phyloP scores from a whole-genome alignment of 2,797 vertebrate genomes.

The Lepus townsendii region DNA sequence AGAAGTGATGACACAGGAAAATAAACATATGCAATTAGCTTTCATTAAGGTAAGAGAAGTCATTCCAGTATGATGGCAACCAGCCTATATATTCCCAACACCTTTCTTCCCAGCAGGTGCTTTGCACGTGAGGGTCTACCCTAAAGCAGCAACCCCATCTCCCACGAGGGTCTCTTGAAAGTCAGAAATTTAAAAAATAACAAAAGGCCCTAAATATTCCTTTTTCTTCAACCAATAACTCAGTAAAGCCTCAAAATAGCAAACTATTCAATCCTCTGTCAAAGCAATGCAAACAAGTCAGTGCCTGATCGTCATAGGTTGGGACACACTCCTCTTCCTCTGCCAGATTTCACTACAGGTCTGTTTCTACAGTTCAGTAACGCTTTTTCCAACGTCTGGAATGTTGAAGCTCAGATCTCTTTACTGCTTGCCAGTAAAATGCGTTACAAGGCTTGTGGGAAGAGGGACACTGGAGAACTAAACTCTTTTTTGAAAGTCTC shows the following conservation, averaged over 20 bases:
- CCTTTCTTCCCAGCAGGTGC: neutral
- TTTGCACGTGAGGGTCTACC: slow-evolving; percentile 24
- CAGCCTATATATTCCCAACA: neutral
- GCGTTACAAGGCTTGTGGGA: neutral
- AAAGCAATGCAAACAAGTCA: neutral
- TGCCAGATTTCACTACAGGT: slow-evolving; percentile 5
- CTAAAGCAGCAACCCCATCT: neutral
- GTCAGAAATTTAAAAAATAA: neutral
- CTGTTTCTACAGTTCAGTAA: slow-evolving; percentile 18
- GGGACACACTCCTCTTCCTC: neutral
- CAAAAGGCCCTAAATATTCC: slow-evolving; percentile 16
- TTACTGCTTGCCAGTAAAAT: slow-evolving; percentile 54
- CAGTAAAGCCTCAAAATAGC: neutral
- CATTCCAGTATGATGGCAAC: neutral
- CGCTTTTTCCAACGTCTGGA: slow-evolving; percentile 38
- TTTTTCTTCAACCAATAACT: slow-evolving; percentile 53
- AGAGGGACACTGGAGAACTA: neutral
- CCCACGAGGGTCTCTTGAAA: neutral
- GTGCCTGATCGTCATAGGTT: neutral
- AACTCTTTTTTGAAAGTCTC: neutral
- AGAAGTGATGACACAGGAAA: slow-evolving; percentile 38
- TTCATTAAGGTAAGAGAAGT: neutral
- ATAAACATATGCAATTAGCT: neutral
- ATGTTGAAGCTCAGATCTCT: slow-evolving; percentile 29
- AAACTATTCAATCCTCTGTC: slow-evolving; percentile 28